Evolutionary conservation across 1,140 invertebrate genomes (phyloP).

Genomic region (Lordiphosa collinella): DNA sequence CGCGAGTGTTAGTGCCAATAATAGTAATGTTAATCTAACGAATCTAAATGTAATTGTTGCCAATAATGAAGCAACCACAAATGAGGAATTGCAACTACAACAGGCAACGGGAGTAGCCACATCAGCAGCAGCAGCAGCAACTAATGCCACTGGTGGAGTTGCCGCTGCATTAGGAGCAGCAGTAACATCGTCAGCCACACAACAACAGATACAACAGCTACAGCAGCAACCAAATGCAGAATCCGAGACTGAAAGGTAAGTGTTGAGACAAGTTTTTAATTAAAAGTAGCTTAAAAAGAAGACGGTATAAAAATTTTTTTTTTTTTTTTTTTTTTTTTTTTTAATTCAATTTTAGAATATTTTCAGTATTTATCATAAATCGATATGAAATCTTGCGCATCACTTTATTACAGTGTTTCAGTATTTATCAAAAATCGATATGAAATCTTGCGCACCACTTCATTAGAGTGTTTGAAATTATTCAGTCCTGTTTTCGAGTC

Average conservation of each 20-base stretch:
- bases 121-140: conserved; percentile 25
- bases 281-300: not conserved
- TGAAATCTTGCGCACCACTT: no score
- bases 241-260: conserved; percentile 79
- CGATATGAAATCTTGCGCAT: no score
- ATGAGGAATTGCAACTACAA: conserved; percentile 37
- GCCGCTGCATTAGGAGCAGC: conserved; percentile 19
- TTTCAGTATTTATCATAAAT: no score
- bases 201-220: conserved; percentile 66
- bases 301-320: no score
- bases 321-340: no score
- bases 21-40: conserved; percentile 56
- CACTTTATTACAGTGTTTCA: no score
- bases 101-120: conserved; percentile 25
- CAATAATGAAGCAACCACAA: conserved; percentile 25
- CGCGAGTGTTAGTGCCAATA: conserved; percentile 77
- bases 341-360: no score
- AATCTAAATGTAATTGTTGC: conserved; percentile 37
- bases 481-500: no score
- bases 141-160: not conserved
- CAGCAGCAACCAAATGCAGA: conserved; percentile 74
- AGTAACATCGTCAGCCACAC: conserved; percentile 48
- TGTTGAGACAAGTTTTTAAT: conserved; percentile 7
- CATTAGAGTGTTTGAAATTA: no score
- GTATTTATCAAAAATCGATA: no score